These are phyloP conservation scores for Calliphora vomitoria DNA, from an alignment of 2,888 invertebrate genomes.

Conservation along the genomic window DNA sequence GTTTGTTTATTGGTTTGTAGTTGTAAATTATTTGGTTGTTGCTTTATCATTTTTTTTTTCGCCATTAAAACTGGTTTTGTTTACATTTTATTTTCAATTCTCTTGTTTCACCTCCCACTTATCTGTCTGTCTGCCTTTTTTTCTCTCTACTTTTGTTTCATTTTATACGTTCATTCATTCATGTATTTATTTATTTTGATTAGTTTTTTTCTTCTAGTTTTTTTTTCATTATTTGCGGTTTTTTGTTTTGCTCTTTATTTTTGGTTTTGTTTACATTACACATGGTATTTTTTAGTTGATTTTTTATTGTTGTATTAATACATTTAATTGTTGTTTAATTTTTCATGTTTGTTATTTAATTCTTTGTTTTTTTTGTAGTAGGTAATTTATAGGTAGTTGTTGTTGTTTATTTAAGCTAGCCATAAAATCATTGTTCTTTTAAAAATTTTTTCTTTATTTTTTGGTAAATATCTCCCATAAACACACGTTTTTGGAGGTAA, in stretches of 20 bases:
- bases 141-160: not conserved
- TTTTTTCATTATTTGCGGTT: constrained; percentile 62
- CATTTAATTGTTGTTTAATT: constrained; percentile 28
- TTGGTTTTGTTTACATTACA: constrained; percentile 69
- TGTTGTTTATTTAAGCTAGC: constrained; percentile 51
- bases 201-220: constrained; percentile 31
- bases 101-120: constrained; percentile 39
- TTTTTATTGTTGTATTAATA: constrained; percentile 35
- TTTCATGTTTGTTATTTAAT: constrained; percentile 1
- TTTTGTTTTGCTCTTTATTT: constrained; percentile 75
- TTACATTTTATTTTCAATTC: constrained; percentile 30
- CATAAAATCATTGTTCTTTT: not conserved
- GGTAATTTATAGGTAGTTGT: not conserved
- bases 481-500: too few relatives aligned
- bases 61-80: constrained; percentile 49
- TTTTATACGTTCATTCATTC: constrained; percentile 22
- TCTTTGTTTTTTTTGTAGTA: constrained; percentile 13
- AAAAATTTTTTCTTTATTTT: too few relatives aligned
- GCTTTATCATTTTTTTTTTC: not conserved
- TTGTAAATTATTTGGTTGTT: constrained; percentile 18
- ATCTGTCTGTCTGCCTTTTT: constrained; percentile 4
- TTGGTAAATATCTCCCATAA: too few relatives aligned
- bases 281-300: constrained; percentile 2
- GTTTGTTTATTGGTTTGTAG: not conserved
- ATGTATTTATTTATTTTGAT: constrained; percentile 46